Evolutionary conservation across 2,797 vertebrate species (phyloP), one percentile per base, ranked within the genome.

Genomic region (Lagodon rhomboides): DNA sequence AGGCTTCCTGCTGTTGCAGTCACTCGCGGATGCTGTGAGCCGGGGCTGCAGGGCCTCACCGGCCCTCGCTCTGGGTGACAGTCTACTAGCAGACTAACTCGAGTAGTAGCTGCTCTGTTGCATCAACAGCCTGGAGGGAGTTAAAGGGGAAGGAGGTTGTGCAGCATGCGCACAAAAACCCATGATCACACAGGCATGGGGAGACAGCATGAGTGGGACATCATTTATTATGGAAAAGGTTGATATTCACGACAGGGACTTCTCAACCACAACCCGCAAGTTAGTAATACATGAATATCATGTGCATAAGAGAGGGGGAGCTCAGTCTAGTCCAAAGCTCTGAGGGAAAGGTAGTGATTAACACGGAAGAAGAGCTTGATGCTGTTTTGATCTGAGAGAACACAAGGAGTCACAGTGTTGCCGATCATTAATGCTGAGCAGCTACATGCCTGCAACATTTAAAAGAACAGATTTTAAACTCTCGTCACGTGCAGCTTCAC

Each of bases 91-190:
- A 47, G 50, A 22, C 60, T 34, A 15, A 22, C 61, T 38, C 62
- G 43, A 62, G 25, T 16, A 41, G 22, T 27, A 60, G 44, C 66
- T 65, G 49, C 71, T 77, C 61, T 63, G 61, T 60, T 55, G 68
- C 73, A 62, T 74, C 79, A 76, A 77, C 63, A 85, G 38, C 73
- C 75, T 43, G 55, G 38, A 34, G 78, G 51, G 70, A 49, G 49
- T 75, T 82, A 12, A 18, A 64, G 49, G 44, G 69, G 43, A 66
- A 20, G 30, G 34, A 22, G 53, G 34, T 51, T 47, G 4, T 59
- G 60, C 66, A 77, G 65, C 59, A 73, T 46, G 43, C 5, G 17
- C 43, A 68, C 62, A 50, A 50, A 51, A 51, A 20, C 41, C 41
- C 27, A 75, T 25, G 44, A 15, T 41, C 34, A 43, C 23, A 46